These are phyloP conservation scores for Xiphorhynchus elegans DNA, from an alignment of 2,113 vertebrate species.

Conservation along the genomic window DNA sequence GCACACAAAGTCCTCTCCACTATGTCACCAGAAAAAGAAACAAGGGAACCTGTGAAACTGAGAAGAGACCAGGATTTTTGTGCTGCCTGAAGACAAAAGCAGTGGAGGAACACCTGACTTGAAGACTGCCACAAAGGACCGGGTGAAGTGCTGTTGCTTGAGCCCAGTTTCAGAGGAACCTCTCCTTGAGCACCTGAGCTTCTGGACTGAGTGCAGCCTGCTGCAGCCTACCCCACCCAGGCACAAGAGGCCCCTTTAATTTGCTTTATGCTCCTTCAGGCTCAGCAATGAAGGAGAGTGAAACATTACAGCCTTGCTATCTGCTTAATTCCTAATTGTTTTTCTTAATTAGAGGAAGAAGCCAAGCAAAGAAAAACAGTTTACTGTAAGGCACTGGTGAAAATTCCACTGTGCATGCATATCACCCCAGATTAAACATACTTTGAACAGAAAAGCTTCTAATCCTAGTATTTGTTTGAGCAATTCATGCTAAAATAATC, in stretches of 20 bases:
- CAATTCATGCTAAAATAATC: neutral
- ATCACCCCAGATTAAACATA: neutral
- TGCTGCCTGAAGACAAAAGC: neutral
- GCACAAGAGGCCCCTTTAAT: neutral
- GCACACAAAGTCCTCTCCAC: slow-evolving; percentile 57
- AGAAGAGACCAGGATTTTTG: slow-evolving; percentile 15
- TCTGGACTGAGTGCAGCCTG: neutral
- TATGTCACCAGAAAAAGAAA: slow-evolving; percentile 64
- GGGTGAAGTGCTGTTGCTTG: neutral
- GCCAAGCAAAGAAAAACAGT: neutral
- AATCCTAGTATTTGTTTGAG: neutral
- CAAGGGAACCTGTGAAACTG: slow-evolving; percentile 65
- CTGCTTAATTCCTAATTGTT: neutral
- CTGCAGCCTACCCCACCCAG: neutral
- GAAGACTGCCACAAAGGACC: neutral
- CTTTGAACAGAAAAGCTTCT: neutral
- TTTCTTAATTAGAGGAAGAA: neutral
- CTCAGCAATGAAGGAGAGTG: neutral
- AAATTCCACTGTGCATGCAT: neutral
- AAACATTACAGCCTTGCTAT: neutral
- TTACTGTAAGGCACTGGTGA: neutral
- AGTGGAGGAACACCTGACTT: neutral
- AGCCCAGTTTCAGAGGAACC: neutral
- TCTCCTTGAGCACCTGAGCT: neutral
- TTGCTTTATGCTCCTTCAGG: neutral